Percentiles rank a stretch among this genome's conserved stretches.
These are phyloP conservation scores for Leptobrachium ailaonicum DNA, from an alignment of 2,113 vertebrate genomes.

Conservation along the genomic window DNA sequence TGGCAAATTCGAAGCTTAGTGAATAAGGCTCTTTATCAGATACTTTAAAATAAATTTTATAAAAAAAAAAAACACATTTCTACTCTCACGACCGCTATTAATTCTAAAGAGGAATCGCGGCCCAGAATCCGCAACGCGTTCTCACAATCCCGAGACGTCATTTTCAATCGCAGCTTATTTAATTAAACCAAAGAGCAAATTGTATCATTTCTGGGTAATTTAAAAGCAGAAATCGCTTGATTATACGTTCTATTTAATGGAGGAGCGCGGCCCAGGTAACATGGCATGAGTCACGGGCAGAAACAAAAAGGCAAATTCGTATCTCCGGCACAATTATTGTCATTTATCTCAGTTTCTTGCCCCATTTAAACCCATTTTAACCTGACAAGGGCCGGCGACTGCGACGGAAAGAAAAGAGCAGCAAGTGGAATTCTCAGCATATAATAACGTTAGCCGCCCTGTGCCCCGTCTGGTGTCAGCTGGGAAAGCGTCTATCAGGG, in stretches of 20 bases:
- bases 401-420: too few species aligned
- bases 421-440: neutral
- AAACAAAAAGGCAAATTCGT: neutral
- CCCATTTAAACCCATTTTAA: constrained; percentile 1
- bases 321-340: constrained; percentile 7
- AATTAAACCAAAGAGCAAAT: neutral
- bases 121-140: too few species aligned
- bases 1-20: too few species aligned
- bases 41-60: too few species aligned
- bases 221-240: neutral
- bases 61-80: too few species aligned
- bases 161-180: too few species aligned
- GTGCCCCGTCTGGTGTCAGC: neutral
- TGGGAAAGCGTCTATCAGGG: neutral
- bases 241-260: neutral
- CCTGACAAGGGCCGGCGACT: neutral
- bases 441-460: neutral
- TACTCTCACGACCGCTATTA: too few species aligned
- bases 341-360: constrained; percentile 13
- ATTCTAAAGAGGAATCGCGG: too few species aligned
- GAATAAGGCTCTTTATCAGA: too few species aligned
- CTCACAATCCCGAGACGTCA: too few species aligned
- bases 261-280: neutral
- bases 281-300: neutral
- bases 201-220: neutral